phyloP scores from a whole-genome alignment of 1,140 invertebrate genomes.

The Pristionchus pacificus region DNA sequence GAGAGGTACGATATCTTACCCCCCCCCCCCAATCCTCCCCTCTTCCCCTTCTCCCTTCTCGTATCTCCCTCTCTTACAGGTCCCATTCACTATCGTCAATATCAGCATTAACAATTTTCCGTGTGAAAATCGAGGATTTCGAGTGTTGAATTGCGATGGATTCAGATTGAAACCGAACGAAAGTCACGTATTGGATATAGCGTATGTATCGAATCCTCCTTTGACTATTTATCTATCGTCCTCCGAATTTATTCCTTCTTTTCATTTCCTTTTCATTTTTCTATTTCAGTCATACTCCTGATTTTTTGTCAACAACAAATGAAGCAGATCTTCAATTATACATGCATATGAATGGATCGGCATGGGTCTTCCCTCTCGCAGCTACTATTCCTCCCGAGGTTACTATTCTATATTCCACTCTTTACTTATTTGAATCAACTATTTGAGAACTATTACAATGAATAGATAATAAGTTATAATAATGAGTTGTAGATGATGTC shows the following conservation, averaged over 20 bases:
- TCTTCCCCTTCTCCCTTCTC: not conserved
- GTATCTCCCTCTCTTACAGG: conserved; percentile 54
- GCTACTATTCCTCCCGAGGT: conserved; percentile 70
- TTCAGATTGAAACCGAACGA: conserved; percentile 77
- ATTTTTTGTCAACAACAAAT: conserved; percentile 80
- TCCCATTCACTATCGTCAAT: conserved; percentile 69
- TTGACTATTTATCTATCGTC: too few species aligned
- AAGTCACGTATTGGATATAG: conserved; percentile 79
- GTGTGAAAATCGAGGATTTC: conserved; percentile 83
- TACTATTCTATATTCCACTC: not conserved
- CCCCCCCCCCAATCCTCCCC: too few species aligned
- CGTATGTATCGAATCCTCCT: conserved; percentile 58
- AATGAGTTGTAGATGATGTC: conserved; percentile 71
- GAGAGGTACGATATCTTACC: conserved; percentile 60
- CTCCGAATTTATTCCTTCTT: too few species aligned
- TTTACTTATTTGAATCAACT: not conserved
- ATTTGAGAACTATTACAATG: too few species aligned
- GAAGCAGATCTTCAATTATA: conserved; percentile 64
- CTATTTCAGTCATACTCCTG: conserved; percentile 73
- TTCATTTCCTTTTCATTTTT: conserved; percentile 20
- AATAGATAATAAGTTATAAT: too few species aligned
- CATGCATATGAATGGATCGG: conserved; percentile 62
- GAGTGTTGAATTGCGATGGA: conserved; percentile 75
- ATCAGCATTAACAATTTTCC: conserved; percentile 72
- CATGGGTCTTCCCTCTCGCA: conserved; percentile 73